Evolutionary conservation across 2,797 vertebrate species (phyloP).

Genomic region (Lates japonicus): DNA sequence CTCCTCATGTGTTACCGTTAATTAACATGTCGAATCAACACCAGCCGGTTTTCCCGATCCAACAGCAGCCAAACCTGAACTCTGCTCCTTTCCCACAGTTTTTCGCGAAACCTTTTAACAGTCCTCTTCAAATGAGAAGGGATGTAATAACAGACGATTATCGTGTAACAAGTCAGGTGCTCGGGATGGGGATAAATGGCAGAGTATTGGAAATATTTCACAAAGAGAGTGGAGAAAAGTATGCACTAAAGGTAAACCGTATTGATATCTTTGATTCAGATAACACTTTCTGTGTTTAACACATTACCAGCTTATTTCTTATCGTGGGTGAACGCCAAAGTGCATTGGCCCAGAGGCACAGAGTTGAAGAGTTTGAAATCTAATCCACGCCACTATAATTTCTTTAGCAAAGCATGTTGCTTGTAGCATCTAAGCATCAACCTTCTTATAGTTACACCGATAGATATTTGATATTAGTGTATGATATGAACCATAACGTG

Average conservation of each 20-base stretch:
- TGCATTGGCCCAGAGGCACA: background rate
- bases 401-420: background rate
- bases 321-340: background rate
- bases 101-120: slow-evolving; percentile 34
- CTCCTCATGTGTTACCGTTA: background rate
- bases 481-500: background rate
- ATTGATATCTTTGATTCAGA: background rate
- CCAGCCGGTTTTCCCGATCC: slow-evolving; percentile 36
- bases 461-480: background rate
- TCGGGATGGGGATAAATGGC: slow-evolving; percentile 92
- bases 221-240: slow-evolving; percentile 89
- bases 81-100: slow-evolving; percentile 55
- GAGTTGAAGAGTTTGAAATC: too few relatives aligned
- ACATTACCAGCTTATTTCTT: too few relatives aligned
- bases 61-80: slow-evolving; percentile 26
- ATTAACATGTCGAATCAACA: slow-evolving; percentile 80
- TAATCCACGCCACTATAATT: background rate
- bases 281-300: too few relatives aligned
- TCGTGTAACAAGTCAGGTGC: slow-evolving; percentile 90
- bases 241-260: slow-evolving; percentile 89
- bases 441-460: background rate
- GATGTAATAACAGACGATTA: slow-evolving; percentile 92
- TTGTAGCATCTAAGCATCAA: background rate
- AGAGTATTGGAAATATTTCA: slow-evolving; percentile 91
- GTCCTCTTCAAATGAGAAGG: slow-evolving; percentile 86